Evolutionary conservation across 2,888 invertebrate genomes (phyloP).

Genomic region (Stictocephala bisonia): DNA sequence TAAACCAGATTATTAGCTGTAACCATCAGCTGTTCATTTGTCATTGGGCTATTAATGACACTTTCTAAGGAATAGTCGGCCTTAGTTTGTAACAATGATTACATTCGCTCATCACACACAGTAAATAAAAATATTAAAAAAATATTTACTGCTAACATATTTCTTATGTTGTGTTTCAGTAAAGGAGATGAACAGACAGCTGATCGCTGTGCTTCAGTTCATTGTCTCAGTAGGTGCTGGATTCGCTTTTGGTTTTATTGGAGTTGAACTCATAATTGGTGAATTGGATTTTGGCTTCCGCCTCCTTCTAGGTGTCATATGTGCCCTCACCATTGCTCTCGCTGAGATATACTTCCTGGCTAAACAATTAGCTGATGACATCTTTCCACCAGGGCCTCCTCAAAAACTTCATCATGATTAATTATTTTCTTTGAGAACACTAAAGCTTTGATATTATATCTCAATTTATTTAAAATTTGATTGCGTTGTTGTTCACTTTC

Average conservation of each 20-base stretch:
- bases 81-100: too few relatives aligned
- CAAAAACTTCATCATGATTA: constrained; percentile 36
- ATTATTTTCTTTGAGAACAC: too few relatives aligned
- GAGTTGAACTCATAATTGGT: constrained; percentile 85
- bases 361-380: constrained; percentile 78
- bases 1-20: too few relatives aligned
- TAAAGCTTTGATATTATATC: too few relatives aligned
- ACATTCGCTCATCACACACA: too few relatives aligned
- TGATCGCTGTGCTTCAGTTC: constrained; percentile 93
- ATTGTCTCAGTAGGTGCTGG: constrained; percentile 94
- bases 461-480: neutral
- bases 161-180: too few relatives aligned
- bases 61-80: too few relatives aligned
- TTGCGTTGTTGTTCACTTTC: neutral
- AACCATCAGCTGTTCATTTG: too few relatives aligned
- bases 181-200: constrained; percentile 84
- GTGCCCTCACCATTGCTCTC: constrained; percentile 85
- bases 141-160: too few relatives aligned
- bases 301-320: constrained; percentile 83
- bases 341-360: constrained; percentile 95
- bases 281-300: constrained; percentile 85
- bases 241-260: constrained; percentile 95
- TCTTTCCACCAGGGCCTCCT: constrained; percentile 14
- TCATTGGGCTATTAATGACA: too few relatives aligned
- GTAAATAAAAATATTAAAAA: too few relatives aligned